These are phyloP conservation scores for Embidobia sp. DNA, from an alignment of 2,888 invertebrate genomes.

Conservation along the genomic window DNA sequence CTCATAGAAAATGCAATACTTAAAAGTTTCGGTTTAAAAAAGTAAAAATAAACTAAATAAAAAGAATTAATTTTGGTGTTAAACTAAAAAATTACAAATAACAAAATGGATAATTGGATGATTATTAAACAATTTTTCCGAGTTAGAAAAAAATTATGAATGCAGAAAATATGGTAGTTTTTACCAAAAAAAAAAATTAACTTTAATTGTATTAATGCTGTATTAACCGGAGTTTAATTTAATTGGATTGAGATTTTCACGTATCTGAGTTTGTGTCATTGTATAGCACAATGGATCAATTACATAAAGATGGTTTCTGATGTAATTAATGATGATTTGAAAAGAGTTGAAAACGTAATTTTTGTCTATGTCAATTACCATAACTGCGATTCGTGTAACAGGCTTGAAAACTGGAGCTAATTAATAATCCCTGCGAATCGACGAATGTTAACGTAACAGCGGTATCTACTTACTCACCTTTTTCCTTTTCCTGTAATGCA, in stretches of 20 bases:
- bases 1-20: no score
- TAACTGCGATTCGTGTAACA: slow-evolving; percentile 69
- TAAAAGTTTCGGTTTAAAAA: no score
- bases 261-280: slow-evolving; percentile 14
- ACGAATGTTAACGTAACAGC: slow-evolving; percentile 66
- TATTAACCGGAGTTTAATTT: no score
- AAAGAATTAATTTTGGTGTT: no score
- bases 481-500: slow-evolving; percentile 62
- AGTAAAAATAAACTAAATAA: no score
- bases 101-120: no score
- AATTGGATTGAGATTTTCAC: no score
- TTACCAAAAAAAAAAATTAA: no score
- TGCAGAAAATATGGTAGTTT: no score
- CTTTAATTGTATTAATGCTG: slow-evolving; percentile 22
- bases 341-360: slow-evolving; percentile 27
- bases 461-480: slow-evolving; percentile 68
- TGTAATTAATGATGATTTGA: slow-evolving; percentile 43
- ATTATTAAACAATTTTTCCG: no score
- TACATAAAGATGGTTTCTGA: slow-evolving; percentile 39
- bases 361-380: slow-evolving; percentile 71
- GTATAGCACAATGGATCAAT: slow-evolving; percentile 32
- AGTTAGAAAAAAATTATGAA: no score
- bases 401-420: slow-evolving; percentile 67
- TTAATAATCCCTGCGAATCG: slow-evolving; percentile 72
- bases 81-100: no score